phyloP scores from a whole-genome alignment of 2,113 vertebrate species.

The Sigmodon hispidus region DNA sequence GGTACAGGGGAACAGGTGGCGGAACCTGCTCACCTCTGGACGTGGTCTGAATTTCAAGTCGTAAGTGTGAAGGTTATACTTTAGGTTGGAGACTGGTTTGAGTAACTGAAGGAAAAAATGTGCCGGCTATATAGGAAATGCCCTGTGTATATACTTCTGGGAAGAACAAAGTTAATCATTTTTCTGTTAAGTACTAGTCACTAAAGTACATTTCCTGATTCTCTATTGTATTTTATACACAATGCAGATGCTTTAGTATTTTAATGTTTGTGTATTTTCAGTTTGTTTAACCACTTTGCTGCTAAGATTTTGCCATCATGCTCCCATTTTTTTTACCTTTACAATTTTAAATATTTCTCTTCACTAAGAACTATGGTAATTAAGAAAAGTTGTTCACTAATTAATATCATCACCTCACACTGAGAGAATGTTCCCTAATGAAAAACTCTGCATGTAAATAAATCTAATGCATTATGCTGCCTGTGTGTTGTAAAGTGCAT shows the following conservation, averaged over 20 bases:
- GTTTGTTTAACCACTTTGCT: slow-evolving; percentile 93
- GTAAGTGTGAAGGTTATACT: slow-evolving; percentile 84
- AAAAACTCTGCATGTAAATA: too few species aligned
- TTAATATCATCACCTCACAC: too few species aligned
- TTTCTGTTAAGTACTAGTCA: slow-evolving; percentile 91
- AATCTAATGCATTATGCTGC: background rate
- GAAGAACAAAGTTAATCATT: slow-evolving; percentile 89
- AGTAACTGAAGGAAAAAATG: slow-evolving; percentile 93
- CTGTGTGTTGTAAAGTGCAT: background rate
- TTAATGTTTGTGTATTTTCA: slow-evolving; percentile 87
- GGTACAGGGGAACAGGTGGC: too few species aligned
- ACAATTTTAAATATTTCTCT: slow-evolving; percentile 79
- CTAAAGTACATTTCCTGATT: slow-evolving; percentile 91
- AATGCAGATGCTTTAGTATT: slow-evolving; percentile 87
- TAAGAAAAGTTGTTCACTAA: too few species aligned
- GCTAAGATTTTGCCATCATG: slow-evolving; percentile 88
- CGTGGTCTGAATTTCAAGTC: too few species aligned
- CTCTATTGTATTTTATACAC: slow-evolving; percentile 97
- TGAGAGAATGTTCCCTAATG: too few species aligned
- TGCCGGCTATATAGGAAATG: slow-evolving; percentile 93
- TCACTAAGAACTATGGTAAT: slow-evolving; percentile 68
- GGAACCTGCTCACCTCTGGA: too few species aligned
- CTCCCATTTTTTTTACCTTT: slow-evolving; percentile 80
- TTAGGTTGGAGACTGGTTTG: slow-evolving; percentile 88
- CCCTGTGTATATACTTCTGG: slow-evolving; percentile 87